phyloP scores from a whole-genome alignment of 2,888 invertebrate genomes.

The Empis livida region DNA sequence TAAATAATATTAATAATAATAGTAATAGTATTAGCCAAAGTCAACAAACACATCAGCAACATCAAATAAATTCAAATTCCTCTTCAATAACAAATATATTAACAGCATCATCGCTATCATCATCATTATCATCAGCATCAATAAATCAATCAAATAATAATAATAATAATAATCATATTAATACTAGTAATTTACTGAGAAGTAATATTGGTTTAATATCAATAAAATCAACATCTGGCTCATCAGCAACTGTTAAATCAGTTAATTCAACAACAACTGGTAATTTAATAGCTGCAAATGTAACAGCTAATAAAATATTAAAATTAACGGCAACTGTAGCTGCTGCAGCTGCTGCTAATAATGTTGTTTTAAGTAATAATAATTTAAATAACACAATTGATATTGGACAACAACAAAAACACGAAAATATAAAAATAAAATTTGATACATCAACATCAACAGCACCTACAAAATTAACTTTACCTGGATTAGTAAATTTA shows the following conservation, averaged over 20 bases:
- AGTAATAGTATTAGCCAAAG: constrained; percentile 14
- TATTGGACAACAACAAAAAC: constrained; percentile 9
- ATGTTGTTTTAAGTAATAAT: constrained; percentile 12
- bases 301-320: constrained; percentile 33
- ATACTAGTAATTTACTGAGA: constrained; percentile 33
- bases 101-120: neutral
- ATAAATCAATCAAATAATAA: constrained; percentile 3
- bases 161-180: constrained; percentile 13
- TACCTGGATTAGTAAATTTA: constrained; percentile 36
- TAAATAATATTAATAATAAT: constrained; percentile 9
- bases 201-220: constrained; percentile 35
- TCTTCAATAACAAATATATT: constrained; percentile 1
- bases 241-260: neutral
- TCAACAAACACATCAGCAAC: constrained; percentile 12
- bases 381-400: constrained; percentile 16
- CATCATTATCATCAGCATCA: neutral
- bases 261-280: constrained; percentile 14
- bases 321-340: constrained; percentile 31
- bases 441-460: constrained; percentile 16
- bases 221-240: constrained; percentile 22
- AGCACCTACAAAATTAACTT: constrained; percentile 28
- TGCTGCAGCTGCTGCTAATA: constrained; percentile 20
- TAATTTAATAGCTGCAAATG: constrained; percentile 32
- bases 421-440: constrained; percentile 16
- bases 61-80: constrained; percentile 17